A percentile compares a stretch with the other conserved stretches of the same genome.
These are phyloP conservation scores for Aphis craccivora DNA, from an alignment of 1,140 invertebrate species.

Conservation along the genomic window DNA sequence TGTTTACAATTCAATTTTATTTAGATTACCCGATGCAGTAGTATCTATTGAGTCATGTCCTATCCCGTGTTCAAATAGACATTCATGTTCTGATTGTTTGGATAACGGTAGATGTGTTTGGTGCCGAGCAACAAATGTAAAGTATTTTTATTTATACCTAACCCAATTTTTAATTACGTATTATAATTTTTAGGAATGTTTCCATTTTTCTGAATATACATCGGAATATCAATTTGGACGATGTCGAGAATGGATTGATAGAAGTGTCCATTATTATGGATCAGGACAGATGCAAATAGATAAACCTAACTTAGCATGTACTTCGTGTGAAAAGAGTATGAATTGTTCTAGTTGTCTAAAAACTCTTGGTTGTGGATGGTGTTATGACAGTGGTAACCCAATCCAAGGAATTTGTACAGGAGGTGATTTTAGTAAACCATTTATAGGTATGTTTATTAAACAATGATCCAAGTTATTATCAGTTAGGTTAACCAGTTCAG, in stretches of 20 bases:
- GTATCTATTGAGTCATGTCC: constrained; percentile 73
- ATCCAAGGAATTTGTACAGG: constrained; percentile 81
- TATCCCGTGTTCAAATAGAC: constrained; percentile 76
- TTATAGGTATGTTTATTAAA: constrained; percentile 64
- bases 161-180: background rate
- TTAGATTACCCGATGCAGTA: constrained; percentile 70
- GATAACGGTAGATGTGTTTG: constrained; percentile 90
- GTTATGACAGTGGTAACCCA: constrained; percentile 85
- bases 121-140: constrained; percentile 83
- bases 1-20: background rate
- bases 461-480: background rate
- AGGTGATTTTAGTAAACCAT: constrained; percentile 79
- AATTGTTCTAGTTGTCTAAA: constrained; percentile 84
- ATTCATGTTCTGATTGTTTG: constrained; percentile 82
- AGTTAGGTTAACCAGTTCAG: background rate
- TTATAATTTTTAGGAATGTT: constrained; percentile 73
- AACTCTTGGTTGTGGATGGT: constrained; percentile 92
- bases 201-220: constrained; percentile 93
- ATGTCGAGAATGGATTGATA: constrained; percentile 92
- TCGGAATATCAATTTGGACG: constrained; percentile 92
- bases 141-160: background rate
- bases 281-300: constrained; percentile 64
- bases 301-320: constrained; percentile 69
- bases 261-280: constrained; percentile 66
- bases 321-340: constrained; percentile 77